These are phyloP conservation scores for Selenia dentaria DNA, from an alignment of 2,888 invertebrate species.

Conservation along the genomic window DNA sequence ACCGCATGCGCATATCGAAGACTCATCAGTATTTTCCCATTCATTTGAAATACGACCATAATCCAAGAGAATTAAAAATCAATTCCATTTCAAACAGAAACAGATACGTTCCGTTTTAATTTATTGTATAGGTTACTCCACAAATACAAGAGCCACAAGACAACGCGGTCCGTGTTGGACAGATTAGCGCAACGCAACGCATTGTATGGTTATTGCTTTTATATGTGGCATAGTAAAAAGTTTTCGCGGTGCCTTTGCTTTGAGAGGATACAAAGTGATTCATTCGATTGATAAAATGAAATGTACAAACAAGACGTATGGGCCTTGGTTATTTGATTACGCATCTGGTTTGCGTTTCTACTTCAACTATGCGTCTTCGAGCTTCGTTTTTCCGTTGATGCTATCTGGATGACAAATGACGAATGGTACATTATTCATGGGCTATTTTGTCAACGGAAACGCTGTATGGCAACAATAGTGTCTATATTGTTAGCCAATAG, in stretches of 20 bases:
- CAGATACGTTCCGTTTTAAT: slow-evolving; percentile 44
- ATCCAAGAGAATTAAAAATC: slow-evolving; percentile 44
- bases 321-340: slow-evolving; percentile 45
- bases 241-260: slow-evolving; percentile 49
- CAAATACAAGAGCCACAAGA: slow-evolving; percentile 55
- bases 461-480: slow-evolving; percentile 10
- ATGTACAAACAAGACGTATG: slow-evolving; percentile 61
- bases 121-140: slow-evolving; percentile 58
- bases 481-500: slow-evolving; percentile 12
- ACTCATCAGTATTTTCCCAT: slow-evolving; percentile 54
- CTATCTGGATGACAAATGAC: slow-evolving; percentile 35
- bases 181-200: slow-evolving; percentile 70
- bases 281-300: slow-evolving; percentile 60
- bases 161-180: slow-evolving; percentile 64
- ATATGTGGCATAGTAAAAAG: slow-evolving; percentile 60
- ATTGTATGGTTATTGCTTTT: slow-evolving; percentile 66
- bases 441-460: slow-evolving; percentile 27
- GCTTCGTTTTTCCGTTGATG: slow-evolving; percentile 34
- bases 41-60: slow-evolving; percentile 63
- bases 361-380: slow-evolving; percentile 37
- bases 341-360: slow-evolving; percentile 39
- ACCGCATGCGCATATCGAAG: slow-evolving; percentile 61
- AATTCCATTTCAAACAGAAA: slow-evolving; percentile 38
- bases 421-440: slow-evolving; percentile 28
- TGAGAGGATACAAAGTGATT: slow-evolving; percentile 46